phyloP scores from a whole-genome alignment of 64 coral and sea anemone genomes.

The Montipora capricornis region DNA sequence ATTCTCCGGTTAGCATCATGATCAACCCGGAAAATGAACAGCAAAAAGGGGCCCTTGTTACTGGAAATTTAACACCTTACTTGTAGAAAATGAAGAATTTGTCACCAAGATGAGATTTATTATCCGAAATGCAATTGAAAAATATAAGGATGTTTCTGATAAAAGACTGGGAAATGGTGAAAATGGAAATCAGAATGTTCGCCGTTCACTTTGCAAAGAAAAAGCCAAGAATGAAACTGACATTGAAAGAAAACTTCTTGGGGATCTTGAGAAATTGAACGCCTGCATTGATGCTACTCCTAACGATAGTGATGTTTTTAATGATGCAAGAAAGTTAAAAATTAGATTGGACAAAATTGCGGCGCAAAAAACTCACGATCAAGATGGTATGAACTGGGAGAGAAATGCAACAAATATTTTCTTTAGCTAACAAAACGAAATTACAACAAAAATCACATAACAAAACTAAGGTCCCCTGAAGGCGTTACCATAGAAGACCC shows the following conservation, averaged over 20 bases:
- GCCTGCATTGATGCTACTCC: no score
- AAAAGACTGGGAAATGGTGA: conserved; percentile 13
- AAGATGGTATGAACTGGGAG: conserved; percentile 39
- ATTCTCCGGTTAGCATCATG: conserved; percentile 18
- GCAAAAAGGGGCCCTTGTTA: not conserved
- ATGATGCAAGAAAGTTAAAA: no score
- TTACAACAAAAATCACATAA: not conserved
- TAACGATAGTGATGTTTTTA: no score
- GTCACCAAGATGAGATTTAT: not conserved
- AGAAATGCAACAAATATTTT: conserved; percentile 48
- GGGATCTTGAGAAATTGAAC: no score
- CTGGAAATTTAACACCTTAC: conserved; percentile 12
- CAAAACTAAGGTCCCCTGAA: conserved; percentile 5
- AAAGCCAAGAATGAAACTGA: not conserved
- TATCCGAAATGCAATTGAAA: not conserved
- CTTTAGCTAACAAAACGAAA: conserved; percentile 10
- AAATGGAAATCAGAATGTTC: not conserved
- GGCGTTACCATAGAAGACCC: conserved; percentile 6
- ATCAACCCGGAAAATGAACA: no score
- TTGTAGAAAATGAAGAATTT: not conserved
- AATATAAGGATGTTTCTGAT: conserved; percentile 4
- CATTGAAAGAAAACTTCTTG: no score
- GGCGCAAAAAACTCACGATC: conserved; percentile 40
- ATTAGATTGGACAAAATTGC: conserved; percentile 15
- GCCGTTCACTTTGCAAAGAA: not conserved